Percentiles rank a stretch among this genome's conserved stretches.
phyloP scores from a whole-genome alignment of 2,888 invertebrate species.

The Rhingia rostrata region DNA sequence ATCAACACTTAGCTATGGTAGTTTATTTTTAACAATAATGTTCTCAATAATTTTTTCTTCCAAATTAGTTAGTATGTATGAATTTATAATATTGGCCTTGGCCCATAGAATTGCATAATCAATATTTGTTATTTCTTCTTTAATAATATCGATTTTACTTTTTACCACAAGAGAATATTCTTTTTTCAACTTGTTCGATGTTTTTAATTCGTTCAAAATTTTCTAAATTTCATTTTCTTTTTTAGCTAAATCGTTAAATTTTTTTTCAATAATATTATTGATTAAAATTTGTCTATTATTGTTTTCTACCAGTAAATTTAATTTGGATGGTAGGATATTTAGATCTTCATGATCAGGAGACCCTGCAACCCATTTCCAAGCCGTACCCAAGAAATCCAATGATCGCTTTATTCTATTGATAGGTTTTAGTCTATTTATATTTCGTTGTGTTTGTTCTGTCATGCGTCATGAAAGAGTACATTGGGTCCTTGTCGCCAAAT shows the following conservation, averaged over 20 bases:
- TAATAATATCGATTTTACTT: slow-evolving; percentile 6
- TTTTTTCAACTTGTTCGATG: slow-evolving; percentile 27
- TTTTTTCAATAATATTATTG: slow-evolving; percentile 2
- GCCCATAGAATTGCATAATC: slow-evolving; percentile 61
- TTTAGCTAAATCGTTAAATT: slow-evolving; percentile 12
- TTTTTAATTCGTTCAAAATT: slow-evolving; percentile 33
- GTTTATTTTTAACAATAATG: slow-evolving; percentile 53
- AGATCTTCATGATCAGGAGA: background rate
- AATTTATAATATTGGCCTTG: slow-evolving; percentile 56
- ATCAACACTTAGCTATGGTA: slow-evolving; percentile 62
- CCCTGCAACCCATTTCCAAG: slow-evolving; percentile 15
- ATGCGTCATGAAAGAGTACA: background rate
- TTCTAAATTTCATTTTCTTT: slow-evolving; percentile 48
- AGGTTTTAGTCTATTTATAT: slow-evolving; percentile 14
- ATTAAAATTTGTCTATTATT: slow-evolving; percentile 22
- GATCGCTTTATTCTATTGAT: slow-evolving; percentile 23
- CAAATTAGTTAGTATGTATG: slow-evolving; percentile 47
- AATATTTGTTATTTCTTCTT: slow-evolving; percentile 50
- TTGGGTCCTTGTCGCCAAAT: slow-evolving; percentile 6
- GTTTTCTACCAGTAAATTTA: slow-evolving; percentile 12
- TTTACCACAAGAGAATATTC: slow-evolving; percentile 44
- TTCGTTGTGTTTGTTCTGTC: slow-evolving; percentile 9
- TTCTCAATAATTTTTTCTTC: slow-evolving; percentile 56
- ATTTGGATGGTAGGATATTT: slow-evolving; percentile 10
- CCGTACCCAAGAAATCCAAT: slow-evolving; percentile 43